Conservation (phyloP, 2,888 invertebrate genomes). For the Athripsodes cinereus region DNA sequence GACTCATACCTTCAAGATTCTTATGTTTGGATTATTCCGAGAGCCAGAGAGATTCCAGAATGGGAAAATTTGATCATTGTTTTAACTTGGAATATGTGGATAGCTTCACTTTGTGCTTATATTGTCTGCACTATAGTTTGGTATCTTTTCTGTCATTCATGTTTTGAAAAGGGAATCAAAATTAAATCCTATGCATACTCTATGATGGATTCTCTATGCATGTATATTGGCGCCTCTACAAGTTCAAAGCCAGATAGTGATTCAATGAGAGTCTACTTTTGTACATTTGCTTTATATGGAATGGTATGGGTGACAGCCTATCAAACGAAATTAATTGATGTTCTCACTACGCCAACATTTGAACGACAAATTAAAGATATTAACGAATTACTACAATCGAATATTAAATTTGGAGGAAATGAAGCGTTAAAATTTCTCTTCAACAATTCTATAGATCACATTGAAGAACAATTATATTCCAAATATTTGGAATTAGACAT, state of each 20-base stretch:
- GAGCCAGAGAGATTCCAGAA: slow-evolving; percentile 29
- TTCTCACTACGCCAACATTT: slow-evolving; percentile 21
- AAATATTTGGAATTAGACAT: slow-evolving; percentile 23
- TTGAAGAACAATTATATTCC: slow-evolving; percentile 16
- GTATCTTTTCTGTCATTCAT: slow-evolving; percentile 16
- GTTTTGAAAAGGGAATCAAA: slow-evolving; percentile 21
- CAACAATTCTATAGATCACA: slow-evolving; percentile 24
- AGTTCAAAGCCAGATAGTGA: slow-evolving; percentile 16
- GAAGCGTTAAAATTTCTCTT: slow-evolving; percentile 22
- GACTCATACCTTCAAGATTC: slow-evolving; percentile 33
- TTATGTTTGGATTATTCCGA: slow-evolving; percentile 35
- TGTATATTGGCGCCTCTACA: slow-evolving; percentile 20
- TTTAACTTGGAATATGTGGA: slow-evolving; percentile 23
- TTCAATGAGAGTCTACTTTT: slow-evolving; percentile 23
- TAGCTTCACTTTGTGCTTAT: slow-evolving; percentile 20
- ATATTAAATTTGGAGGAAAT: slow-evolving; percentile 26
- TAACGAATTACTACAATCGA: slow-evolving; percentile 17
- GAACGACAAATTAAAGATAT: slow-evolving; percentile 22
- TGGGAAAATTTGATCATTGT: slow-evolving; percentile 29
- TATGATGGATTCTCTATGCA: slow-evolving; percentile 21
- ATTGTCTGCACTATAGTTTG: slow-evolving; percentile 20
- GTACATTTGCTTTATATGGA: slow-evolving; percentile 21
- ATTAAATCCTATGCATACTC: slow-evolving; percentile 14
- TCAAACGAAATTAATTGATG: slow-evolving; percentile 24
- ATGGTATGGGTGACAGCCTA: slow-evolving; percentile 25